Conservation (phyloP, 2,797 vertebrate genomes). For the Hypotaenidia philippensis region DNA sequence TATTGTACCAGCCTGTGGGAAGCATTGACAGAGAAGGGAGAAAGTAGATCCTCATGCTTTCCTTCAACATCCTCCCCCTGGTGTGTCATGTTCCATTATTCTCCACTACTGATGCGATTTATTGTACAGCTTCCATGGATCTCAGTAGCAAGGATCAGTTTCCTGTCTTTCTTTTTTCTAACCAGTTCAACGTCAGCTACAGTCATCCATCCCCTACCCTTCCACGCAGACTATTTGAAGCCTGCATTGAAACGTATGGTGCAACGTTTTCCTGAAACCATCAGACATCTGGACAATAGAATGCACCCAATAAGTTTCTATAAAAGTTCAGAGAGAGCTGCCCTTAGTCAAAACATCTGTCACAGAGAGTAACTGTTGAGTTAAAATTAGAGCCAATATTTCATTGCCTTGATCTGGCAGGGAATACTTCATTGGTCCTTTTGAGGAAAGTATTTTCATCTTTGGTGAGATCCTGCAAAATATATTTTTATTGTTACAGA, state of each 20-base stretch:
- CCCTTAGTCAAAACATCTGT: neutral
- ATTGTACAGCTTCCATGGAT: neutral
- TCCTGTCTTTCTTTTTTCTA: neutral
- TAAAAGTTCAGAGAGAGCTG: neutral
- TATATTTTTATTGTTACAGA: slow-evolving; percentile 42
- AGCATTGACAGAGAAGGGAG: neutral
- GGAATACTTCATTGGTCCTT: neutral
- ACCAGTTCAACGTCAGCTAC: neutral
- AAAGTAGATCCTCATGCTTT: neutral
- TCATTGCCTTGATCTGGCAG: neutral
- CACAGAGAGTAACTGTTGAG: neutral
- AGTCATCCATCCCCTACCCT: neutral
- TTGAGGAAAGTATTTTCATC: neutral
- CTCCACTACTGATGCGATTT: neutral
- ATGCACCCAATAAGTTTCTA: neutral
- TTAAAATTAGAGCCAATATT: slow-evolving; percentile 27
- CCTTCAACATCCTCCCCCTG: neutral
- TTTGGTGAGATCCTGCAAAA: neutral
- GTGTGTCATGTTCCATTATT: neutral
- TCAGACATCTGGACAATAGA: neutral
- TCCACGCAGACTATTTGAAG: neutral
- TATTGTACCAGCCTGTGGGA: neutral
- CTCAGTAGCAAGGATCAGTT: neutral
- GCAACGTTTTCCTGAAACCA: neutral
- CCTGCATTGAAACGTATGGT: neutral